These are phyloP conservation scores for Hemiprocne comata DNA, from an alignment of 2,113 vertebrate species.

Conservation along the genomic window DNA sequence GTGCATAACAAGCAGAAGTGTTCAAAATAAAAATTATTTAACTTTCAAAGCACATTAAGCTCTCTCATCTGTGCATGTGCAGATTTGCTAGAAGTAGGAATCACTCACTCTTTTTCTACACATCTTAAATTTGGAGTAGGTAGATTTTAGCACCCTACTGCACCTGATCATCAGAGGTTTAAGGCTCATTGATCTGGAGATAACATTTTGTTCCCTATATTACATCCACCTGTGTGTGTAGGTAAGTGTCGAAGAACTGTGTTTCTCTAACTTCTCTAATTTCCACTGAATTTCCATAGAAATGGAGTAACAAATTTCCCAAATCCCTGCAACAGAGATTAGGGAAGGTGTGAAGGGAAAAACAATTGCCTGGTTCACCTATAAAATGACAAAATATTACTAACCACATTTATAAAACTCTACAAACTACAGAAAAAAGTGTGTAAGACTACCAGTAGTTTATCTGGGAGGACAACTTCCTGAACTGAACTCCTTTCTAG, in stretches of 20 bases:
- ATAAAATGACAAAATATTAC: neutral
- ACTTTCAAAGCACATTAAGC: neutral
- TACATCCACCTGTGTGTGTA: neutral
- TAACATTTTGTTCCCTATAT: neutral
- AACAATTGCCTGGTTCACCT: neutral
- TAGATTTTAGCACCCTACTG: neutral
- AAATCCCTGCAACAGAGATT: fast-evolving
- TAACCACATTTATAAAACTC: neutral
- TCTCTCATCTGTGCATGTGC: neutral
- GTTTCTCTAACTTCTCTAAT: neutral
- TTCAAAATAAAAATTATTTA: neutral
- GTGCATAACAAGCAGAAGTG: neutral
- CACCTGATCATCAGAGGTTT: neutral
- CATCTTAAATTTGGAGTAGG: neutral
- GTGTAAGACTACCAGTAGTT: neutral
- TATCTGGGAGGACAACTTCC: neutral
- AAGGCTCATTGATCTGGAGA: neutral
- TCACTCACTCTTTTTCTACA: neutral
- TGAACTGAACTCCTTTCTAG: neutral
- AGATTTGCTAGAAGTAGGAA: neutral
- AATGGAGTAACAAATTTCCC: neutral
- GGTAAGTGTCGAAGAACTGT: neutral
- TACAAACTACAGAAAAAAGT: neutral
- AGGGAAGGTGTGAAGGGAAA: neutral
- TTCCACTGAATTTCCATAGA: neutral